phyloP scores from a whole-genome alignment of 2,797 vertebrate species.

The Limnodromus scolopaceus region DNA sequence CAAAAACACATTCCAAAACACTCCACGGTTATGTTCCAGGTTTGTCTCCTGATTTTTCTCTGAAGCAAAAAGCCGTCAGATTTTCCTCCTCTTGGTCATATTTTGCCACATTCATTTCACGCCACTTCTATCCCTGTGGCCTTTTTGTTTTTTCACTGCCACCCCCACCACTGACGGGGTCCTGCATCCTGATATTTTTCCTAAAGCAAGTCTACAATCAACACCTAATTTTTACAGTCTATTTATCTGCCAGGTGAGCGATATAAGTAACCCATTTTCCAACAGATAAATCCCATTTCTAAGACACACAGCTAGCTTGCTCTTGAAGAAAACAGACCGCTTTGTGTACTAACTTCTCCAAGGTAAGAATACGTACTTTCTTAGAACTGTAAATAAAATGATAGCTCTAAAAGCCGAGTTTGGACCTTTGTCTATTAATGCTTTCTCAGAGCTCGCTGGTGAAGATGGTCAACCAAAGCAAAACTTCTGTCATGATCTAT shows the following conservation, averaged over 20 bases:
- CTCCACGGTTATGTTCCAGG: not conserved
- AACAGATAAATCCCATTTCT: not conserved
- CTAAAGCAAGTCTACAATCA: not conserved
- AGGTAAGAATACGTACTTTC: not conserved
- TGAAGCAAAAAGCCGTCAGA: not conserved
- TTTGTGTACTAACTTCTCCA: not conserved
- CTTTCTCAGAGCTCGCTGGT: slow-evolving; percentile 47
- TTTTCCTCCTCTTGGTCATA: not conserved
- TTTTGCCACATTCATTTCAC: not conserved
- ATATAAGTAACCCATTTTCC: not conserved
- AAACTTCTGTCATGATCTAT: slow-evolving; percentile 85
- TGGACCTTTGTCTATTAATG: slow-evolving; percentile 35
- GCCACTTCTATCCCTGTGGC: not conserved
- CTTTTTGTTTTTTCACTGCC: not conserved
- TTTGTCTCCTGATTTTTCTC: not conserved
- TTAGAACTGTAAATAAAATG: slow-evolving; percentile 34
- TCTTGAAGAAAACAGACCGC: slow-evolving; percentile 4
- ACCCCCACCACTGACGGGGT: not conserved
- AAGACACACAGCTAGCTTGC: not conserved
- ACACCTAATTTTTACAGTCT: not conserved
- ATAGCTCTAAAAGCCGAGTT: slow-evolving; percentile 35
- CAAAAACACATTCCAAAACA: not conserved
- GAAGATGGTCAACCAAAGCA: slow-evolving; percentile 78
- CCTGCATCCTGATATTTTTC: not conserved
- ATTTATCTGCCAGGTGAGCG: slow-evolving; percentile 33